phyloP scores from a whole-genome alignment of 2,797 vertebrate species.

The Pseudomugil gertrudae region DNA sequence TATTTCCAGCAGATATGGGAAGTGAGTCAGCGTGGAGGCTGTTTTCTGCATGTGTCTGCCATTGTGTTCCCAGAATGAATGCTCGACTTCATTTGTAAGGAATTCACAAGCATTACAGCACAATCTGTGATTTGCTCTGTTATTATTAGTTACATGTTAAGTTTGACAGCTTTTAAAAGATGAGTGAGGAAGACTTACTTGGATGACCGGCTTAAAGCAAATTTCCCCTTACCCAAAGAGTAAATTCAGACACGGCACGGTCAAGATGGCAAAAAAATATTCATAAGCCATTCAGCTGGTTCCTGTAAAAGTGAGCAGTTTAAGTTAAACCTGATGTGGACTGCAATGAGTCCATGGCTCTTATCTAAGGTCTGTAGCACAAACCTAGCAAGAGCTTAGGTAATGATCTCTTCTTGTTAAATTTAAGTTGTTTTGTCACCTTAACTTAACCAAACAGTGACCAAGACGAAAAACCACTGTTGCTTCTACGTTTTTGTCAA shows the following conservation, averaged over 20 bases:
- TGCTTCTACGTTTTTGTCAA: slow-evolving; percentile 5
- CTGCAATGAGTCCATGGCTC: slow-evolving; percentile 20
- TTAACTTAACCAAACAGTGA: not conserved
- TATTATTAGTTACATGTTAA: not conserved
- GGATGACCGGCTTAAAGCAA: slow-evolving; percentile 29
- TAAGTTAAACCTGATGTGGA: slow-evolving; percentile 68
- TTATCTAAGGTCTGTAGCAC: slow-evolving; percentile 33
- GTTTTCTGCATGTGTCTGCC: not conserved
- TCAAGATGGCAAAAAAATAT: slow-evolving; percentile 51
- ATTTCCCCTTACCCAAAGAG: slow-evolving; percentile 35
- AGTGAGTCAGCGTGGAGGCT: not conserved
- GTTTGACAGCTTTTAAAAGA: slow-evolving; percentile 15
- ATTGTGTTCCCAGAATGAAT: not conserved
- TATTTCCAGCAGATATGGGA: slow-evolving; percentile 5
- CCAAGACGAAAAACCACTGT: not conserved
- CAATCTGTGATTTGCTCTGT: not conserved
- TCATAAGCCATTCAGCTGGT: slow-evolving; percentile 33
- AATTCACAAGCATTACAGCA: slow-evolving; percentile 5
- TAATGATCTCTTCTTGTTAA: not conserved
- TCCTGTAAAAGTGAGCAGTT: slow-evolving; percentile 40
- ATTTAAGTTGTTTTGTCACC: not conserved
- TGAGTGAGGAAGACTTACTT: not conserved
- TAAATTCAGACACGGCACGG: slow-evolving; percentile 51
- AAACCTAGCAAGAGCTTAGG: slow-evolving; percentile 21
- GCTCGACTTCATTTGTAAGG: not conserved